Conservation (phyloP, 2,888 invertebrate species). For the Cataglyphis rosenhaueri region DNA sequence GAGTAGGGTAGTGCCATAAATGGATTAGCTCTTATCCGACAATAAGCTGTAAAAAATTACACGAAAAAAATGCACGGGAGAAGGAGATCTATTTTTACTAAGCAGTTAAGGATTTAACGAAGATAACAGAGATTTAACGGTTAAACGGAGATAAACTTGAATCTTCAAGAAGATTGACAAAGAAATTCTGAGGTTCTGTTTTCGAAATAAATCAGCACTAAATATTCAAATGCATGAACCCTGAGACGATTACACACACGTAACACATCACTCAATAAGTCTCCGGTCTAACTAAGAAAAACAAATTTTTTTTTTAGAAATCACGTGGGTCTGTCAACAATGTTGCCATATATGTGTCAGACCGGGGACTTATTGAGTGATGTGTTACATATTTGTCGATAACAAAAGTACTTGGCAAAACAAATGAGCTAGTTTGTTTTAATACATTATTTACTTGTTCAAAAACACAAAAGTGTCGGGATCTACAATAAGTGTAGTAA, state of each 20-base stretch:
- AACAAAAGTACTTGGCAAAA: background rate
- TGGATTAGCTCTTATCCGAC: slow-evolving; percentile 15
- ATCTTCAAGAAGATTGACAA: background rate
- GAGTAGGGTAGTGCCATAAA: slow-evolving; percentile 19
- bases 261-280: too few relatives aligned
- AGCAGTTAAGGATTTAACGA: background rate
- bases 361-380: too few relatives aligned
- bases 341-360: too few relatives aligned
- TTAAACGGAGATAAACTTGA: background rate
- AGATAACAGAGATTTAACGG: too few relatives aligned
- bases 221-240: background rate
- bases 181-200: background rate
- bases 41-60: background rate
- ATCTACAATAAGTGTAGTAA: too few relatives aligned
- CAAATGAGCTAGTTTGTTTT: background rate
- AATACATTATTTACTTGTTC: background rate
- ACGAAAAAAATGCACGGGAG: background rate
- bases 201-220: background rate
- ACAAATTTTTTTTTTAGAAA: too few relatives aligned
- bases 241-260: background rate
- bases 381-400: background rate
- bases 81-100: background rate
- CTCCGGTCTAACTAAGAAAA: too few relatives aligned
- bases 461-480: background rate
- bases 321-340: too few relatives aligned